These are phyloP conservation scores for Delphinus delphis DNA, from an alignment of 2,113 vertebrate genomes.

Conservation along the genomic window DNA sequence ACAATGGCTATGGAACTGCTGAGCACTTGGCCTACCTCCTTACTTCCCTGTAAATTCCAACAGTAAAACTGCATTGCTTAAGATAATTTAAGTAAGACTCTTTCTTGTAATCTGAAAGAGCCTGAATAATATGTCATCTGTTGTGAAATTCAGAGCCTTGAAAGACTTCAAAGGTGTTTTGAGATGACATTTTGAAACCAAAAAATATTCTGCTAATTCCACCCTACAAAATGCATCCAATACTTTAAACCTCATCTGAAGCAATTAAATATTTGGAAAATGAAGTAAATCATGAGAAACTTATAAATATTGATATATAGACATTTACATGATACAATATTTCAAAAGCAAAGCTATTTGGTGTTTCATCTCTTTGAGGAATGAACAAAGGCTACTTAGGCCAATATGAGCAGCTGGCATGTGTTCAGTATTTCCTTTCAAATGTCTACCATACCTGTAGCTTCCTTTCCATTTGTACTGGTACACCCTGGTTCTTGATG, in stretches of 20 bases:
- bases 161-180: neutral
- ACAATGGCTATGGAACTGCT: neutral
- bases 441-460: neutral
- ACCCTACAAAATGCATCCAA: neutral
- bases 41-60: neutral
- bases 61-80: neutral
- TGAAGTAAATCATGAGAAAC: neutral
- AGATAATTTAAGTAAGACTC: neutral
- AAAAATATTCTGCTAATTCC: neutral
- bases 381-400: neutral
- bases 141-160: neutral
- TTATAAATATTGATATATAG: neutral
- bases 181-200: neutral
- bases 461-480: neutral
- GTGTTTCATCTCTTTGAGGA: neutral
- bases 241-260: neutral
- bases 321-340: neutral
- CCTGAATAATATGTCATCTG: neutral
- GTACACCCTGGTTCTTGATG: neutral
- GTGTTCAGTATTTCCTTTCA: neutral
- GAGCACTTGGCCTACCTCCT: neutral
- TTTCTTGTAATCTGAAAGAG: neutral
- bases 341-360: neutral
- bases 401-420: neutral
- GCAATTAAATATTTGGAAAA: constrained; percentile 10